Evolutionary conservation across 2,113 vertebrate genomes (phyloP).

Genomic region (Rhabdomys dilectus): DNA sequence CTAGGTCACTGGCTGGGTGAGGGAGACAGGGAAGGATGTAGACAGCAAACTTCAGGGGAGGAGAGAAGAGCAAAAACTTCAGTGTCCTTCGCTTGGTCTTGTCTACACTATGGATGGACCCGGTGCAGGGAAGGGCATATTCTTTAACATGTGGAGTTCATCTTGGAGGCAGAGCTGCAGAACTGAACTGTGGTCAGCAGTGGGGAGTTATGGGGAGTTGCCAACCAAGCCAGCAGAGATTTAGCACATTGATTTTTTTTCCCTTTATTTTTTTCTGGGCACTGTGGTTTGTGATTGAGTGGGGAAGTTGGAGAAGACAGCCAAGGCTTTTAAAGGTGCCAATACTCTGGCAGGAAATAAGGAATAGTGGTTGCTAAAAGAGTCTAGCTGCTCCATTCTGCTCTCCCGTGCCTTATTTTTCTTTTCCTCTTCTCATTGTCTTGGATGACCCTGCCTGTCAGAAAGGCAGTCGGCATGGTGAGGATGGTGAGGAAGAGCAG

Average conservation of each 20-base stretch:
- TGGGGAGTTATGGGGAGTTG: not conserved
- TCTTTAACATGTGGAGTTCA: not conserved
- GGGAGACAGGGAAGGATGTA: not conserved
- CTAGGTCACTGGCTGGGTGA: not conserved
- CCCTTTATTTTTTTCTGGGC: constrained; percentile 1
- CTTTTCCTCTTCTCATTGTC: constrained; percentile 79
- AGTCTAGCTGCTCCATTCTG: constrained; percentile 63
- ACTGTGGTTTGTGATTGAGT: constrained; percentile 76
- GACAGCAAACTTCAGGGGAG: not conserved
- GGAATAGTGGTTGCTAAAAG: constrained; percentile 82
- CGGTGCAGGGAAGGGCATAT: not conserved
- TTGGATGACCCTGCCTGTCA: constrained; percentile 75
- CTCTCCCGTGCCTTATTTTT: constrained; percentile 62
- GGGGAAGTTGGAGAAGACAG: constrained; percentile 76
- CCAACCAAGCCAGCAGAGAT: constrained; percentile 34
- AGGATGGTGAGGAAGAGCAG: not conserved
- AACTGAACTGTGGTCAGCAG: not conserved
- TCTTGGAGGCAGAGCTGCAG: not conserved
- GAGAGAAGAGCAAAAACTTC: not conserved
- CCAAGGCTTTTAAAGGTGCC: constrained; percentile 85
- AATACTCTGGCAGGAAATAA: constrained; percentile 84
- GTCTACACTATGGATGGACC: not conserved
- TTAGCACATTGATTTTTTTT: constrained; percentile 64
- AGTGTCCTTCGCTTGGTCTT: not conserved
- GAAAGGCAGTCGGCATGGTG: not conserved